Conservation (phyloP, 2,113 vertebrate species). For the Mystacornis crossleyi region DNA sequence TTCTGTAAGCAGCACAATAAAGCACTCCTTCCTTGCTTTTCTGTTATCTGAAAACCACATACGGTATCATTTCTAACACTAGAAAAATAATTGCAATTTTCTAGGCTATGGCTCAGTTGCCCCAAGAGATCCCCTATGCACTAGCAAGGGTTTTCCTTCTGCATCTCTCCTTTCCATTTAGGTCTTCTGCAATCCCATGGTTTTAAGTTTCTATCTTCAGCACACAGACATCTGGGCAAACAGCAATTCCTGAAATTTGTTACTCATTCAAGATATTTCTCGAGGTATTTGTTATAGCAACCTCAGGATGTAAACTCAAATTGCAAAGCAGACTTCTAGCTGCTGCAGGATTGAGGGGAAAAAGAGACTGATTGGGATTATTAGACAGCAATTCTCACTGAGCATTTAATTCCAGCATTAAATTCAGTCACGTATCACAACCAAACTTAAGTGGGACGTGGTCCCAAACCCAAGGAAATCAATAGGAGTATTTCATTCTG, state of each 20-base stretch:
- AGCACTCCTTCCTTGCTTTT: neutral
- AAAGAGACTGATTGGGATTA: neutral
- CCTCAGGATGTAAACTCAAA: neutral
- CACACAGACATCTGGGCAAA: neutral
- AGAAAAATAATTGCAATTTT: neutral
- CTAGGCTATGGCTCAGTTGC: neutral
- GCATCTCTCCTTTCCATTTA: neutral
- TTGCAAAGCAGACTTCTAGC: neutral
- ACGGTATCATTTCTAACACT: neutral
- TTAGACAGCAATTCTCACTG: neutral
- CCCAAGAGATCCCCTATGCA: neutral
- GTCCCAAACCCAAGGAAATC: neutral
- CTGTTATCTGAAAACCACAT: neutral
- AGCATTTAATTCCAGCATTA: neutral
- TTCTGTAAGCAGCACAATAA: conserved; percentile 32
- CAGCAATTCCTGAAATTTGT: neutral
- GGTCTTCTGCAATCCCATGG: neutral
- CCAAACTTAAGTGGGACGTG: neutral
- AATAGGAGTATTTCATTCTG: neutral
- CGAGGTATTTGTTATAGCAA: neutral
- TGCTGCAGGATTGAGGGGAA: neutral
- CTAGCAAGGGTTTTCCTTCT: neutral
- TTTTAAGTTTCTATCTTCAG: neutral
- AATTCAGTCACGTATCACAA: neutral
- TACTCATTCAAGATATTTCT: neutral